A percentile compares a stretch with the other conserved stretches of the same genome.
Evolutionary conservation across 2,113 vertebrate species (phyloP).

Genomic region (Proteles cristata): DNA sequence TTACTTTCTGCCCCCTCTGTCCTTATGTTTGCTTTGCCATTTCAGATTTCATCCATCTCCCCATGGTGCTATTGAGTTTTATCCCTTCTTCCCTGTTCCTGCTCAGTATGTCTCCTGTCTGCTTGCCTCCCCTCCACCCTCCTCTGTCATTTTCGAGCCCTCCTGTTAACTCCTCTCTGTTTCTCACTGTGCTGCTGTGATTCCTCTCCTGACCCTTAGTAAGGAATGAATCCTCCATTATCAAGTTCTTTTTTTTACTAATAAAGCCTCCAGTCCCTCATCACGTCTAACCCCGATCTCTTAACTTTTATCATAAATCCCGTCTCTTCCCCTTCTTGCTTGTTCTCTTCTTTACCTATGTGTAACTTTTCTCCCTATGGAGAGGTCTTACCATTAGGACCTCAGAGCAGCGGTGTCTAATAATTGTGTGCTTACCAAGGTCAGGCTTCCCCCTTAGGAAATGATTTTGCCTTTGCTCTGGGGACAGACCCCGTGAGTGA

Average conservation of each 20-base stretch:
- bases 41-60: not conserved
- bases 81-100: not conserved
- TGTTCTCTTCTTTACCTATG: not conserved
- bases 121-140: not conserved
- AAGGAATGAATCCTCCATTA: not conserved
- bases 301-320: not conserved
- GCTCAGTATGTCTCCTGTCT: not conserved
- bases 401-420: not conserved
- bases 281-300: not conserved
- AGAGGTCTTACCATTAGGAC: not conserved
- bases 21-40: constrained; percentile 73
- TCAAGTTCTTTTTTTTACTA: not conserved
- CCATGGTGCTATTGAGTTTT: not conserved
- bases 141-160: not conserved
- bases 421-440: not conserved
- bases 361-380: not conserved
- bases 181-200: not conserved
- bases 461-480: not conserved
- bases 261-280: not conserved
- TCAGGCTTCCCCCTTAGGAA: not conserved
- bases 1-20: constrained; percentile 58
- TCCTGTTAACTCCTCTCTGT: not conserved
- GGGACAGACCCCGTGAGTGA: not conserved
- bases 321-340: not conserved
- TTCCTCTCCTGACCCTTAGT: not conserved